phyloP scores from a whole-genome alignment of 2,888 invertebrate species.

The Ichneumoninae sp. region DNA sequence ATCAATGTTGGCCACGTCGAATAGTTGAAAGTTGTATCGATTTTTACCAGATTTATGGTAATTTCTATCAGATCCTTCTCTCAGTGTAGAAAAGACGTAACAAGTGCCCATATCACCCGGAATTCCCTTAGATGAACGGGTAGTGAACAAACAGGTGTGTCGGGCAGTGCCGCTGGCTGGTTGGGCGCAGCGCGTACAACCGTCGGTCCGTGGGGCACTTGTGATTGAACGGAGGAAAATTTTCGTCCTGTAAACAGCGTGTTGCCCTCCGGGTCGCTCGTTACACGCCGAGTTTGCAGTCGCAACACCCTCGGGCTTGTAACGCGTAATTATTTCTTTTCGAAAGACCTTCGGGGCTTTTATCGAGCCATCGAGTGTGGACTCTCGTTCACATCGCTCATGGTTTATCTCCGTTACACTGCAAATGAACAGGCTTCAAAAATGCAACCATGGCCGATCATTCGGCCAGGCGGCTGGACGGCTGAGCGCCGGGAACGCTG shows the following conservation, averaged over 20 bases:
- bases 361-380: not conserved
- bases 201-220: not conserved
- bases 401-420: conserved; percentile 4
- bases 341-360: conserved; percentile 7
- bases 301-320: not conserved
- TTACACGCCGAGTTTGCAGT: conserved; percentile 3
- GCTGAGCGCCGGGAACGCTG: conserved; percentile 11
- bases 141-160: not conserved
- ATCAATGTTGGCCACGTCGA: too few species aligned
- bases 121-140: too few species aligned
- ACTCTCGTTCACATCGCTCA: not conserved
- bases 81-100: too few species aligned
- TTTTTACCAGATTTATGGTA: too few species aligned
- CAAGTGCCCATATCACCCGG: too few species aligned
- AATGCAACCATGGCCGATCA: not conserved
- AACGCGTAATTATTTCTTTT: conserved; percentile 11
- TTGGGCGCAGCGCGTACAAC: not conserved
- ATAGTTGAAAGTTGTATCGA: too few species aligned
- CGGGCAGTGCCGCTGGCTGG: not conserved
- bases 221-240: conserved; percentile 8
- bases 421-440: conserved; percentile 13
- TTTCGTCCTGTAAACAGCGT: not conserved
- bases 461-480: not conserved
- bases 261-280: not conserved
- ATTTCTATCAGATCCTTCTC: too few species aligned